A percentile compares a stretch with the other conserved stretches of the same genome.
These are phyloP conservation scores for Clarias batrachus DNA, from an alignment of 2,113 vertebrate genomes.

Conservation along the genomic window DNA sequence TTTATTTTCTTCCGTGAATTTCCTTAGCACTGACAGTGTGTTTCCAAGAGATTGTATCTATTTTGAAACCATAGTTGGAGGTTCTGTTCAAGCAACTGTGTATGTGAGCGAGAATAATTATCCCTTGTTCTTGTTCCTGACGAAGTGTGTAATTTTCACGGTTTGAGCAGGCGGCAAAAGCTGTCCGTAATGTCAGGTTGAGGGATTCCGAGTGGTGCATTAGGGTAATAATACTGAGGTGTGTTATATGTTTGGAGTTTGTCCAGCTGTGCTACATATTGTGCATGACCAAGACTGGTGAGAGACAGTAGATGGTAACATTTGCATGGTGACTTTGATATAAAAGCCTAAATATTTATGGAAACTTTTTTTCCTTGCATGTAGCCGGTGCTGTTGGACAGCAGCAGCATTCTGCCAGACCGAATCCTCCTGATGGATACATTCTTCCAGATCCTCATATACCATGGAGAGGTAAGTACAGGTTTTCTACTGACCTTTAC, in stretches of 20 bases:
- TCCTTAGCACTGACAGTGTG: not conserved
- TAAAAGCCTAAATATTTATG: not conserved
- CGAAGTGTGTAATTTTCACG: slow-evolving; percentile 32
- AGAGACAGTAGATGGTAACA: not conserved
- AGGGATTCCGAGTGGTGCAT: not conserved
- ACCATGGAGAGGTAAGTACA: slow-evolving; percentile 90
- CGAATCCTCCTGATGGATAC: slow-evolving; percentile 98
- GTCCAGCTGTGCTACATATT: slow-evolving; percentile 9
- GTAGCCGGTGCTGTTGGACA: slow-evolving; percentile 93
- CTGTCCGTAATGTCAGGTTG: slow-evolving; percentile 6
- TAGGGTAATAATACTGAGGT: not conserved
- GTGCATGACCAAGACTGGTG: not conserved
- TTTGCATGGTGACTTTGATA: not conserved
- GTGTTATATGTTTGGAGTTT: not conserved
- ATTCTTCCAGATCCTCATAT: slow-evolving; percentile 98
- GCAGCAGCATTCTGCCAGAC: slow-evolving; percentile 96
- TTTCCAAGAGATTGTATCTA: slow-evolving; percentile 8
- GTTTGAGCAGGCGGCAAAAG: slow-evolving; percentile 8
- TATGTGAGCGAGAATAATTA: slow-evolving; percentile 10
- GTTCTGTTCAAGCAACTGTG: not conserved
- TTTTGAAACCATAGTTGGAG: not conserved
- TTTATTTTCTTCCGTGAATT: not conserved
- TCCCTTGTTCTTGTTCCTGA: slow-evolving; percentile 22
- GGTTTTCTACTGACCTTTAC: not conserved
- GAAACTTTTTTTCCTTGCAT: not conserved